Base-by-base conservation (phyloP, 2,888 invertebrate genomes). In the Papilio elwesi region DNA sequence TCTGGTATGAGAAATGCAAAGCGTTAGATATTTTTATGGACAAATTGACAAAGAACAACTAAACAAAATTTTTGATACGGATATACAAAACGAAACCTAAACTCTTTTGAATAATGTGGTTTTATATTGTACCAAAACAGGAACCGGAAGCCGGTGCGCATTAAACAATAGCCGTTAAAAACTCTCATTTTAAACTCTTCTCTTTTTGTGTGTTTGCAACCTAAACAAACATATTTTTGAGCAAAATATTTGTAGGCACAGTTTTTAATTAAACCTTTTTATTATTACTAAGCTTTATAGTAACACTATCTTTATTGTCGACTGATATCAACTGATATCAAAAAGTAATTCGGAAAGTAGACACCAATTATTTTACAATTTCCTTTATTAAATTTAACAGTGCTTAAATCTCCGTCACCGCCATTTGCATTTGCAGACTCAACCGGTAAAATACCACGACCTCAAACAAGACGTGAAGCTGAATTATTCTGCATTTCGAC, bases 261-360 rank as follows among this genome's bases (percentile, higher is more conserved):
- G 26, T 16, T 57, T 57, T 57, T 36, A 57, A 57, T 57, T 57
- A 26, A 36, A n/a, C n/a, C n/a, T n/a, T n/a, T n/a, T n/a, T n/a
- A n/a, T n/a, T n/a, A n/a, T n/a, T n/a, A n/a, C n/a, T n/a, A n/a
- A n/a, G n/a, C n/a, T n/a, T n/a, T n/a, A n/a, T n/a, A n/a, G n/a
- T n/a, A n/a, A n/a, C n/a, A n/a, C n/a, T n/a, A n/a, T n/a, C n/a
- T n/a, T n/a, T n/a, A n/a, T n/a, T n/a, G n/a, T n/a, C n/a, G n/a
- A n/a, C n/a, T n/a, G n/a, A n/a, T n/a, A n/a, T n/a, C n/a, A n/a
- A n/a, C n/a, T n/a, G n/a, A n/a, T n/a, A n/a, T n/a, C n/a, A n/a
- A n/a, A n/a, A n/a, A n/a, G n/a, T n/a, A n/a, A n/a, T n/a, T n/a
- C n/a, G n/a, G n/a, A n/a, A n/a, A n/a, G n/a, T n/a, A n/a, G n/a